Evolutionary conservation across 2,888 invertebrate genomes (phyloP).

Genomic region (Salpingus planirostris): DNA sequence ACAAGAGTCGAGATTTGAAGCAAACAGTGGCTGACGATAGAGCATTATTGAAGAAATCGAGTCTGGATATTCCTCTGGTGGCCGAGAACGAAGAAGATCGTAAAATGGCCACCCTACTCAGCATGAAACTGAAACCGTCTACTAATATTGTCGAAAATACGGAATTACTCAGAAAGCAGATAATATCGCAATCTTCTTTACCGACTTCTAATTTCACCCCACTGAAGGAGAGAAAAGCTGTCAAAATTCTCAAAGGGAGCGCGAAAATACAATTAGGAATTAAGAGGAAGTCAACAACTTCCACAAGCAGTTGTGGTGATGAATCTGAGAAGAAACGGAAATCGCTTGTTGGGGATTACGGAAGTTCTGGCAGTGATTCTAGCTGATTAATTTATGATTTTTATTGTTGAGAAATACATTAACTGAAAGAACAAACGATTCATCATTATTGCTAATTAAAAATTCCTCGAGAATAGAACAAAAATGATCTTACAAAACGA

Average conservation of each 20-base stretch:
- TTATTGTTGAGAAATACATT: too few species aligned
- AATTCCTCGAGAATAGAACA: too few species aligned
- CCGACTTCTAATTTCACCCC: slow-evolving; percentile 33
- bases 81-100: slow-evolving; percentile 75
- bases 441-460: too few species aligned
- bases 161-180: slow-evolving; percentile 28
- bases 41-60: slow-evolving; percentile 62
- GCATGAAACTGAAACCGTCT: slow-evolving; percentile 55
- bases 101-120: slow-evolving; percentile 67
- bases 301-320: too few species aligned
- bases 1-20: slow-evolving; percentile 67
- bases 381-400: neutral
- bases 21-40: slow-evolving; percentile 62
- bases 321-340: slow-evolving; percentile 7
- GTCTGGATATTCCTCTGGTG: slow-evolving; percentile 67
- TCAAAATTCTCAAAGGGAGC: slow-evolving; percentile 26
- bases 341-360: slow-evolving; percentile 32
- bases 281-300: slow-evolving; percentile 13
- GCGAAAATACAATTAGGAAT: slow-evolving; percentile 23
- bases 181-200: slow-evolving; percentile 34
- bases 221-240: slow-evolving; percentile 33
- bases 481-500: too few species aligned
- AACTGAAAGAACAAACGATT: too few species aligned
- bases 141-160: slow-evolving; percentile 51
- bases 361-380: slow-evolving; percentile 28